Conservation (phyloP, 2,113 vertebrate genomes). For the Ailuropoda melanoleuca region DNA sequence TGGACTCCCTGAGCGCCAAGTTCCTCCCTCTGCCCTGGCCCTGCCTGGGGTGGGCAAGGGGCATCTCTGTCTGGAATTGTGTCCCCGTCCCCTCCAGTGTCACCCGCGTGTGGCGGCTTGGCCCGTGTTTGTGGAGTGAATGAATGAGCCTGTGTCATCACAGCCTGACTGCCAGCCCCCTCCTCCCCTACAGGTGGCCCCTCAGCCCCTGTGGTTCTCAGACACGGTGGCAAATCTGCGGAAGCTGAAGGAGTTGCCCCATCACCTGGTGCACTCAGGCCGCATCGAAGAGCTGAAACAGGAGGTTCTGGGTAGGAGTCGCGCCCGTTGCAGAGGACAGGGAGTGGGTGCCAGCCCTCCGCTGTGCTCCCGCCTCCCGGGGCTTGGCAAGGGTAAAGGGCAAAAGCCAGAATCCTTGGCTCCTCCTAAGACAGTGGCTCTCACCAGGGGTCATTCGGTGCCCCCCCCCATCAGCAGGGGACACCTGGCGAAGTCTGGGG, state of each 20-base stretch:
- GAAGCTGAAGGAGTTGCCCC: constrained; percentile 88
- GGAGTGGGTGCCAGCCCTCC: fast-evolving
- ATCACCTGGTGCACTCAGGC: constrained; percentile 84
- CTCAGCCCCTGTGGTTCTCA: constrained; percentile 90
- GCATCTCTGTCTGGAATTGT: not conserved
- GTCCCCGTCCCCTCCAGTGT: not conserved
- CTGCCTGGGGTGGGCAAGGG: not conserved
- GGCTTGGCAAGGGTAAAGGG: not conserved
- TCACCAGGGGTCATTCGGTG: not conserved
- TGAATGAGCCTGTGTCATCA: not conserved
- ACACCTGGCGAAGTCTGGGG: not conserved
- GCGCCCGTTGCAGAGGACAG: fast-evolving
- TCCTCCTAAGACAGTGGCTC: not conserved
- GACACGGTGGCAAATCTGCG: constrained; percentile 84
- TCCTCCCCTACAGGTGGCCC: constrained; percentile 80
- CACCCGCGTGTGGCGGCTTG: not conserved
- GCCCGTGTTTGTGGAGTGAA: not conserved
- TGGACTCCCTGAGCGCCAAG: not conserved
- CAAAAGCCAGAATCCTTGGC: no score
- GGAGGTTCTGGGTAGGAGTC: constrained; percentile 86
- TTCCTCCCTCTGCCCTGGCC: not conserved
- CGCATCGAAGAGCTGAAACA: constrained; percentile 83
- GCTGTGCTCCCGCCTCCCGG: fast-evolving
- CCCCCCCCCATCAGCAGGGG: not conserved
- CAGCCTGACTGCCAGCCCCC: not conserved